These are phyloP conservation scores for Trachymyrmex septentrionalis DNA, from an alignment of 1,140 invertebrate genomes.

Conservation along the genomic window DNA sequence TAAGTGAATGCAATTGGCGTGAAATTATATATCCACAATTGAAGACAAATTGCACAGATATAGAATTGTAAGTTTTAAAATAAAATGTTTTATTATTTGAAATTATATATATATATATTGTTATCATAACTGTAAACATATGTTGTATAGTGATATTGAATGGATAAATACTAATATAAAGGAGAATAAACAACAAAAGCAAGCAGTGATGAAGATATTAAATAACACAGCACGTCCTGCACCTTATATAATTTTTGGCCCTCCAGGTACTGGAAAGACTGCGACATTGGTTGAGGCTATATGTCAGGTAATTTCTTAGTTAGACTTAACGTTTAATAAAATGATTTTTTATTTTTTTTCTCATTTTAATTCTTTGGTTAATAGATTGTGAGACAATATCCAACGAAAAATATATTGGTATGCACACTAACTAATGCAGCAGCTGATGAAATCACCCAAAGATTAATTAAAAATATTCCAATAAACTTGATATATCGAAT, in stretches of 20 bases:
- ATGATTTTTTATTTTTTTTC: constrained; percentile 5
- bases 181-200: constrained; percentile 87
- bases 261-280: constrained; percentile 94
- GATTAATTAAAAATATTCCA: constrained; percentile 85
- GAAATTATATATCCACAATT: constrained; percentile 72
- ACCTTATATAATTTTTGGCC: constrained; percentile 93
- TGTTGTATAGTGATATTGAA: constrained; percentile 42
- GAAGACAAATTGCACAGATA: background rate
- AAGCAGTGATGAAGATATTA: constrained; percentile 63
- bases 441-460: constrained; percentile 90
- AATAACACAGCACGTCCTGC: constrained; percentile 87
- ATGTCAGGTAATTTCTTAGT: constrained; percentile 84
- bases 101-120: background rate
- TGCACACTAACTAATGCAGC: constrained; percentile 92
- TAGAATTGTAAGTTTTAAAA: constrained; percentile 40
- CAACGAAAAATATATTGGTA: constrained; percentile 88
- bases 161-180: constrained; percentile 91
- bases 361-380: constrained; percentile 50
- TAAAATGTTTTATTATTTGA: constrained; percentile 12
- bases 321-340: background rate
- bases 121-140: background rate
- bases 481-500: constrained; percentile 83
- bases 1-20: constrained; percentile 62
- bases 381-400: constrained; percentile 83
- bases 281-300: constrained; percentile 92